Base-by-base conservation (phyloP, 1,140 invertebrate species). In the Steinernema feltiae region DNA sequence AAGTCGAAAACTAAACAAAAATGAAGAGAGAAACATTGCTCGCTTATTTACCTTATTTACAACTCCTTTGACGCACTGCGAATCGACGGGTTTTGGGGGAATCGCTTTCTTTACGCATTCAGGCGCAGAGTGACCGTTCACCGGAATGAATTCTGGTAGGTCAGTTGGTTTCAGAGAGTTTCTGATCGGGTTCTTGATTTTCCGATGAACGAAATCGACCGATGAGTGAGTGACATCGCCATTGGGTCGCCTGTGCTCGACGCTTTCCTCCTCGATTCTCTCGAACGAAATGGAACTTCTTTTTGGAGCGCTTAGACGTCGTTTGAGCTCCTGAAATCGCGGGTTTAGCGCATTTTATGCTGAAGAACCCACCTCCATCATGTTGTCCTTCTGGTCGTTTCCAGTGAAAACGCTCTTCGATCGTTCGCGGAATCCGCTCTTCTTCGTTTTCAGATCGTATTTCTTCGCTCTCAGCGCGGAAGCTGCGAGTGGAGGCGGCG, bases 371-470 rank as follows among this genome's bases (percentile, higher is more conserved):
- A 63, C 53, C 53, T 63, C 53, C 53, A 63, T 63, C 12, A 63
- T 27, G 53, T 63, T 21, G 53, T 63, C 24, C 24, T 27, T 63
- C 53, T 63, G 53, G 24, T 27, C 24, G 7, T 12, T 27, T 63
- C 53, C 53, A 63, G 3, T 63, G 53, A 63, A 63, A 27, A 63
- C 53, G 24, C 53, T 63, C 24, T 63, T 63, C 53, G 53, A 63
- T 7, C 53, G 12, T 21, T 63, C 53, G 15, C 53, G 53, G 24
- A 63, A 3, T 27, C 53, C 53, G 7, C 12, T 27, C 3, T 15
- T 27, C 3, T 7, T 27, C 7, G 15, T 27, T 15, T 27, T 27
- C 53, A 63, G 3, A 27, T 63, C 53, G 53, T 15, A 63, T 27
- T 63, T 63, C 53, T 63, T 63, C 53, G 53, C 12, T 27, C 24